Conservation (phyloP, 2,888 invertebrate genomes). For the Galerucella nymphaeae region DNA sequence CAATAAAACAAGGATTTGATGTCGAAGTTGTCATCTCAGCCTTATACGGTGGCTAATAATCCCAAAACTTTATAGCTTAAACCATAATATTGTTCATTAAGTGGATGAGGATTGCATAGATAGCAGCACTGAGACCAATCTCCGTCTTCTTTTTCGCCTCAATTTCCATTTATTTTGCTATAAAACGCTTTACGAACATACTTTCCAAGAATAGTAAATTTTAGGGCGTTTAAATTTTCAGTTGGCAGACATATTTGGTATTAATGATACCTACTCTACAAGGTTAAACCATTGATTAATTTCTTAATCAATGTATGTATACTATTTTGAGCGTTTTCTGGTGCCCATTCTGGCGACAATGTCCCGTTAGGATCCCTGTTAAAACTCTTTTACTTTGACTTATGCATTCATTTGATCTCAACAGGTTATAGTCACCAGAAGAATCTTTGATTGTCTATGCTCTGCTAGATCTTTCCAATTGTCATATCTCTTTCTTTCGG, state of each 20-base stretch:
- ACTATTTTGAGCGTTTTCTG: no score
- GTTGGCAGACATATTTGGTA: not conserved
- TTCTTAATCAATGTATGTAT: no score
- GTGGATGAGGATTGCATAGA: slow-evolving; percentile 34
- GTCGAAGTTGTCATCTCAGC: slow-evolving; percentile 37
- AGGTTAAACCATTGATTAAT: no score
- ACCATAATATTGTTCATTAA: slow-evolving; percentile 38
- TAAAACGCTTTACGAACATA: slow-evolving; percentile 8
- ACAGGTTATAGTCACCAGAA: no score
- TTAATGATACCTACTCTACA: not conserved
- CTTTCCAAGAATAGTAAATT: not conserved
- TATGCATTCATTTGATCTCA: no score
- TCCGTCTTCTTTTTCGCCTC: slow-evolving; percentile 14
- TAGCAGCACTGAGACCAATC: slow-evolving; percentile 23
- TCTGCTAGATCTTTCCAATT: no score
- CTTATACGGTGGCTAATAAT: slow-evolving; percentile 37
- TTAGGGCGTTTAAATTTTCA: not conserved
- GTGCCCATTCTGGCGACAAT: no score
- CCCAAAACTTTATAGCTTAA: slow-evolving; percentile 34
- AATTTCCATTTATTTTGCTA: slow-evolving; percentile 13
- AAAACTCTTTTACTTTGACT: no score
- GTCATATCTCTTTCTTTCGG: no score
- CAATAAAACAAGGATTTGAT: slow-evolving; percentile 45
- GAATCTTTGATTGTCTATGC: no score
- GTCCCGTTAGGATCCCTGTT: no score